A percentile compares a stretch with the other conserved stretches of the same genome.
Evolutionary conservation across 2,888 invertebrate species (phyloP).

Genomic region (Limnephilus marmoratus): DNA sequence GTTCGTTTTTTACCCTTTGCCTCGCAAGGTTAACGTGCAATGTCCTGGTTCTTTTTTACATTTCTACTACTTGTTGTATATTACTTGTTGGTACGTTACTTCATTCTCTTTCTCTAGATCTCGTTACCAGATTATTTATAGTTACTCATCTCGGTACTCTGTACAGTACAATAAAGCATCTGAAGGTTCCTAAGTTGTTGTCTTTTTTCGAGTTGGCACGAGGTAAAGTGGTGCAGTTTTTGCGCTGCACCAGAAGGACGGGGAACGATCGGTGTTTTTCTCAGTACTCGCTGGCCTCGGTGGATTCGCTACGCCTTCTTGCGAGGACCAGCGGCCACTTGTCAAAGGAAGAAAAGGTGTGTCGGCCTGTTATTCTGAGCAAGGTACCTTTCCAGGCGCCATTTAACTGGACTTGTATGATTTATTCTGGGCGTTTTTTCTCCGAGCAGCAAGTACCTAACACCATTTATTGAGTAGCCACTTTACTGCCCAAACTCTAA

Average conservation of each 20-base stretch:
- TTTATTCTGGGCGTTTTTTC: neutral
- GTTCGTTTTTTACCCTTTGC: neutral
- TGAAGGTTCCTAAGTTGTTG: slow-evolving; percentile 2
- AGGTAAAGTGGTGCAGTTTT: slow-evolving; percentile 37
- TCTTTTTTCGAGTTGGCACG: neutral
- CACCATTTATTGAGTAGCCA: neutral
- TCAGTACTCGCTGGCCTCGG: slow-evolving; percentile 20
- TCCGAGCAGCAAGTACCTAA: neutral
- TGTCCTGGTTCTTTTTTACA: neutral
- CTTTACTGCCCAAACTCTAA: neutral
- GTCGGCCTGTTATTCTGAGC: slow-evolving; percentile 25
- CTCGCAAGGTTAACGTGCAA: neutral
- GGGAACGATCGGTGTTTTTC: slow-evolving; percentile 8
- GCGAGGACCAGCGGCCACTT: slow-evolving; percentile 11
- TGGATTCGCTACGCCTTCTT: slow-evolving; percentile 32
- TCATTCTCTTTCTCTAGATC: neutral
- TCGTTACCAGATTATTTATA: slow-evolving; percentile 35
- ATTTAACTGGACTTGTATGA: neutral
- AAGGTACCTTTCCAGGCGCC: neutral
- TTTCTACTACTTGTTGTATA: slow-evolving; percentile 13
- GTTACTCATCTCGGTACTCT: neutral
- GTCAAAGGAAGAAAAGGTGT: slow-evolving; percentile 43
- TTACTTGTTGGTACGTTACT: slow-evolving; percentile 4
- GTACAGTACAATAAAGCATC: neutral
- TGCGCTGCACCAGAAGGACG: slow-evolving; percentile 4